phyloP scores from a whole-genome alignment of 2,888 invertebrate genomes.

The Helicoverpa assulta region DNA sequence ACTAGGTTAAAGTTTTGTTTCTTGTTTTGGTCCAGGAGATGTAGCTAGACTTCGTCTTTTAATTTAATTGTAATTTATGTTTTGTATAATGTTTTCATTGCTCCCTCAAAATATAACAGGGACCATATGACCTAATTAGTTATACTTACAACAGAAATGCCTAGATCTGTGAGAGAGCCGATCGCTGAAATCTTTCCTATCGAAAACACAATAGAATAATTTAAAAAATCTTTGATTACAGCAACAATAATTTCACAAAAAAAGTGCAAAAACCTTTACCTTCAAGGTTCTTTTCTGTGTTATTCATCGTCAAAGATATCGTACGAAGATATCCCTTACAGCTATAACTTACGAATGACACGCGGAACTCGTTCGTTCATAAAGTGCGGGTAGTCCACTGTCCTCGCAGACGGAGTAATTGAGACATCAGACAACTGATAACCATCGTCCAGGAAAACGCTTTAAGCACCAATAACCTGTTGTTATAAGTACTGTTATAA shows the following conservation, averaged over 20 bases:
- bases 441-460: constrained; percentile 45
- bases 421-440: constrained; percentile 52
- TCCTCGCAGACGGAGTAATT: constrained; percentile 40
- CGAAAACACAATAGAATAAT: no score
- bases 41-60: neutral
- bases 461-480: constrained; percentile 46
- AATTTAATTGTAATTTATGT: constrained; percentile 1
- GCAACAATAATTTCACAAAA: no score
- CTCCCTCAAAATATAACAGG: no score
- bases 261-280: no score
- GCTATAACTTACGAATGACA: constrained; percentile 54
- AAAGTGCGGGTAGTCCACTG: constrained; percentile 42
- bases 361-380: constrained; percentile 48
- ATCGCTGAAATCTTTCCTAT: no score
- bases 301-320: constrained; percentile 31
- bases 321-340: constrained; percentile 28
- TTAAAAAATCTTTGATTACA: no score
- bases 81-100: neutral
- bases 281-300: neutral
- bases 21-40: neutral
- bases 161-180: no score
- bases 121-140: no score
- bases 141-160: no score
- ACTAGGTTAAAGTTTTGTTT: constrained; percentile 30
- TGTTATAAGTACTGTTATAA: constrained; percentile 46